phyloP scores from a whole-genome alignment of 2,888 invertebrate genomes.

The Amiota minor region DNA sequence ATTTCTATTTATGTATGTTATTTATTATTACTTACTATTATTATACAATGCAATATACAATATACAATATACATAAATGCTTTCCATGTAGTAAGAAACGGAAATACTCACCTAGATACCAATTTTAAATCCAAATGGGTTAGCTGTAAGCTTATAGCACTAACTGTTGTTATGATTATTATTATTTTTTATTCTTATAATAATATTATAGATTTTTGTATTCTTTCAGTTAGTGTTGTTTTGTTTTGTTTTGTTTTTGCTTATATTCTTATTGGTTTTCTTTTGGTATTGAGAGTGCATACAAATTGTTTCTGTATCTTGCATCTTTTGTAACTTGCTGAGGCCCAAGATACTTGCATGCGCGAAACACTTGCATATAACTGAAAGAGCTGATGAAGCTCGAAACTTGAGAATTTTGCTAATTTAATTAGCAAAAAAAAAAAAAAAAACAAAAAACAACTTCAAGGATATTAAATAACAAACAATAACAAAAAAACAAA shows the following conservation, averaged over 20 bases:
- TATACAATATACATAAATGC: no score
- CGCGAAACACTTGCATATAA: no score
- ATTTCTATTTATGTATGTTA: no score
- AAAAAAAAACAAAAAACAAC: neutral
- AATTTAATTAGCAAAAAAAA: neutral
- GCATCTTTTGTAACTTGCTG: neutral
- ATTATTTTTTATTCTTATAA: no score
- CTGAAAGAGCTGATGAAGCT: no score
- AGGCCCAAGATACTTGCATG: no score
- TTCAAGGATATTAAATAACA: neutral
- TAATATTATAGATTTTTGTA: no score
- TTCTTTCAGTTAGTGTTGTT: neutral
- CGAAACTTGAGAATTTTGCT: neutral
- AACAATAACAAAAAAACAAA: neutral
- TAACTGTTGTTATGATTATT: no score
- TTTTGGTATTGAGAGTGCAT: no score
- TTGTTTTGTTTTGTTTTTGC: neutral
- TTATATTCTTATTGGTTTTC: neutral
- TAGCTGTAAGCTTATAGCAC: neutral
- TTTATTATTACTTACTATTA: no score
- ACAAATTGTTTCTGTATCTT: neutral
- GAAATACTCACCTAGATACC: constrained; percentile 20
- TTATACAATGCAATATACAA: no score
- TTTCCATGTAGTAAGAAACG: neutral
- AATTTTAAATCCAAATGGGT: constrained; percentile 11